These are phyloP conservation scores for Antheraea pernyi DNA, from an alignment of 1,140 invertebrate genomes.

Conservation along the genomic window DNA sequence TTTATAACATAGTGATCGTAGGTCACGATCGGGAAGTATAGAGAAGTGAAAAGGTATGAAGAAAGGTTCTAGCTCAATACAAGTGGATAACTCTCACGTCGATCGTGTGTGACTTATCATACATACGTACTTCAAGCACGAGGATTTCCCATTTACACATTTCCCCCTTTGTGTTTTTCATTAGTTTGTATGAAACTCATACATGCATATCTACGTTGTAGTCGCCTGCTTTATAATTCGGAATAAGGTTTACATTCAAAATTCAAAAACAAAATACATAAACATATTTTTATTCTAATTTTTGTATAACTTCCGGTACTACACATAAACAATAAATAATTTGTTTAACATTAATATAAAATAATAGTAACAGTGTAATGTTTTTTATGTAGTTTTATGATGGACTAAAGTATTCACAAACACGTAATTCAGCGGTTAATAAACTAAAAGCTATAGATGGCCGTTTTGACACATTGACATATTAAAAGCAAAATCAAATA, in stretches of 20 bases:
- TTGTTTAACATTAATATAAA: background rate
- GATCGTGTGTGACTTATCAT: background rate
- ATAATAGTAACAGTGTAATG: no score
- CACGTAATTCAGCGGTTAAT: no score
- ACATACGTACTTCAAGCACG: background rate
- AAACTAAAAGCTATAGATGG: no score
- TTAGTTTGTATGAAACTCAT: background rate
- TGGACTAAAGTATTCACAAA: no score
- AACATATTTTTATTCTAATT: conserved; percentile 1
- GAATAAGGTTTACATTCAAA: conserved; percentile 2
- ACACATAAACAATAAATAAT: background rate
- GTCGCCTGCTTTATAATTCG: background rate
- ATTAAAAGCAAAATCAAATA: no score
- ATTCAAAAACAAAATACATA: background rate
- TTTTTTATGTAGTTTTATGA: no score
- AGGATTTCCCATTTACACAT: background rate
- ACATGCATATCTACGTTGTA: background rate
- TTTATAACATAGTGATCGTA: background rate
- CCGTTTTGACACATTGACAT: no score
- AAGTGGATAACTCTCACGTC: background rate
- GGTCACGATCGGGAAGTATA: background rate
- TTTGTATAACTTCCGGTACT: background rate
- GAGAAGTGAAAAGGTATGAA: background rate
- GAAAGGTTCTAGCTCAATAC: background rate
- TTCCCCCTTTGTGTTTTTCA: background rate